Evolutionary conservation across 2,888 invertebrate species (phyloP).

Genomic region (Ypsolopha scabrella): DNA sequence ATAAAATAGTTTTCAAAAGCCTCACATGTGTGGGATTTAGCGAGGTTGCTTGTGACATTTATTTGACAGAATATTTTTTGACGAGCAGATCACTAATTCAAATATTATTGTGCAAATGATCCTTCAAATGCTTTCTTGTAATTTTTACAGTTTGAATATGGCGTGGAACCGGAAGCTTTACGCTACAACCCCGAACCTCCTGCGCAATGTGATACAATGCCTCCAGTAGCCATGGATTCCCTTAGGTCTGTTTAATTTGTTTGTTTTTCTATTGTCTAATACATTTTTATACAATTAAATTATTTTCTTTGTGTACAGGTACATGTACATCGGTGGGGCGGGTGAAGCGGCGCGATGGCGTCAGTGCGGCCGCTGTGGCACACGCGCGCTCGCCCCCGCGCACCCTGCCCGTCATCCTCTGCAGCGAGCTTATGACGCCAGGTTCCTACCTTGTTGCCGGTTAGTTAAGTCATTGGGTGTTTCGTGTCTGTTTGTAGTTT

Average conservation of each 20-base stretch:
- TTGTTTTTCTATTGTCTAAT: not conserved
- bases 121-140: not conserved
- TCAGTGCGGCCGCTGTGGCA: slow-evolving; percentile 7
- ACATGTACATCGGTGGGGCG: slow-evolving; percentile 53
- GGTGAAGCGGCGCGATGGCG: slow-evolving; percentile 20
- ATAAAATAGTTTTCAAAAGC: too few species aligned
- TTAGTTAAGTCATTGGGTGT: slow-evolving; percentile 15
- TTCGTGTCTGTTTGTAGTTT: slow-evolving; percentile 1
- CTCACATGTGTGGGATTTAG: too few species aligned
- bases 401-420: slow-evolving; percentile 29
- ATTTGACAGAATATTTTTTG: too few species aligned
- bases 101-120: too few species aligned
- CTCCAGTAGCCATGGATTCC: slow-evolving; percentile 62
- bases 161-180: slow-evolving; percentile 82
- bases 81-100: too few species aligned
- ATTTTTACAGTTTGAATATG: slow-evolving; percentile 77
- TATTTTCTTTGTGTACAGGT: slow-evolving; percentile 22
- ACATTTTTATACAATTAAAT: not conserved
- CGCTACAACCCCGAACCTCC: slow-evolving; percentile 75
- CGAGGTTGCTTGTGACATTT: too few species aligned
- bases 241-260: slow-evolving; percentile 54
- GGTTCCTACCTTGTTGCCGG: slow-evolving; percentile 45
- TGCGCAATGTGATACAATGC: slow-evolving; percentile 71
- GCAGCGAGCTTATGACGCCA: slow-evolving; percentile 40
- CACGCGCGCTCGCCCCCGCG: slow-evolving; percentile 1